A percentile compares a stretch with the other conserved stretches of the same genome.
These are phyloP conservation scores for Pyrgus malvae DNA, from an alignment of 2,888 invertebrate genomes.

Conservation along the genomic window DNA sequence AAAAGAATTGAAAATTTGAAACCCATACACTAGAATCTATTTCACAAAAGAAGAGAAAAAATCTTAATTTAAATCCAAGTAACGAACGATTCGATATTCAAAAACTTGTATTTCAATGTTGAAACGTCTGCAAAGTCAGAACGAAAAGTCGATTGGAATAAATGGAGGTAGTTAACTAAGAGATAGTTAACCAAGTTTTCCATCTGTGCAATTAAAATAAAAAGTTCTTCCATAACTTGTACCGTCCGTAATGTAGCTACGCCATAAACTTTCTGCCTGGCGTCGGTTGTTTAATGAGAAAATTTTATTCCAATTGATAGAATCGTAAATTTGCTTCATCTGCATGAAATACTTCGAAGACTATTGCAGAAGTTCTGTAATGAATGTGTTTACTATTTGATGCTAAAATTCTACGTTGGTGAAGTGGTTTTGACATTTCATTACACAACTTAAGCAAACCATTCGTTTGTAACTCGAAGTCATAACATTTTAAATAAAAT, in stretches of 20 bases:
- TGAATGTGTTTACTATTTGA: not conserved
- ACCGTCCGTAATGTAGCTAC: constrained; percentile 11
- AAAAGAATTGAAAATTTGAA: too few species aligned
- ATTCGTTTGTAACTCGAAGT: too few species aligned
- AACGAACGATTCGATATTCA: not conserved
- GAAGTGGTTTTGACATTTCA: too few species aligned
- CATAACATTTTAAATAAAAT: too few species aligned
- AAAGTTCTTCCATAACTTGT: constrained; percentile 14
- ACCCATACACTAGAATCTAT: too few species aligned
- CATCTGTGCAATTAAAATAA: constrained; percentile 20
- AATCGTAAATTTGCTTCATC: constrained; percentile 21
- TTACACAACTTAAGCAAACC: too few species aligned
- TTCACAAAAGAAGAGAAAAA: too few species aligned
- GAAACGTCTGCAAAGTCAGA: constrained; percentile 1
- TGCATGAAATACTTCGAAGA: constrained; percentile 11
- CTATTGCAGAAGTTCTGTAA: constrained; percentile 7
- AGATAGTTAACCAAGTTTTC: constrained; percentile 22
- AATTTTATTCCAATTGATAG: constrained; percentile 22
- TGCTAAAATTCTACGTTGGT: too few species aligned
- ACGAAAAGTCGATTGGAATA: constrained; percentile 6
- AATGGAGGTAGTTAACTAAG: constrained; percentile 14
- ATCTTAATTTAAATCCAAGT: not conserved
- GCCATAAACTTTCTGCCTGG: constrained; percentile 15
- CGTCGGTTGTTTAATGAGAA: constrained; percentile 23
- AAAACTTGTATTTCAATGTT: constrained; percentile 1